phyloP scores from a whole-genome alignment of 2,113 vertebrate species.

The Ammospiza caudacuta region DNA sequence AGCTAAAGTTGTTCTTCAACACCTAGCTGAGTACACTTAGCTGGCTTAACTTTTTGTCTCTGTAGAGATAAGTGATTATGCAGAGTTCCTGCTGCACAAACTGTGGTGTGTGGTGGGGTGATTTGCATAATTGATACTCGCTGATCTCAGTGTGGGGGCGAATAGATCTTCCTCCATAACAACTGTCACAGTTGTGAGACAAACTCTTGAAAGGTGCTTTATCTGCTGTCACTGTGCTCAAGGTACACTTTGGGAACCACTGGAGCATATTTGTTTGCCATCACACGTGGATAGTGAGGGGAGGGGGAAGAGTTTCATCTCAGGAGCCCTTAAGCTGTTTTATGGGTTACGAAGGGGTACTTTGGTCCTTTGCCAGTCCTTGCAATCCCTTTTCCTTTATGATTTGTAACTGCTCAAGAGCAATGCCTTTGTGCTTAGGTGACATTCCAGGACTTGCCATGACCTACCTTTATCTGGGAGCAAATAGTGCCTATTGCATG shows the following conservation, averaged over 20 bases:
- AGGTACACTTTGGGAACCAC: neutral
- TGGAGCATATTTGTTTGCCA: neutral
- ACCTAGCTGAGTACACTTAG: neutral
- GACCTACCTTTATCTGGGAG: constrained; percentile 34
- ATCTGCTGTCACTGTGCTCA: neutral
- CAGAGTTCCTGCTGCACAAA: neutral
- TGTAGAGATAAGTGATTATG: neutral
- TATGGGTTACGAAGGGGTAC: neutral
- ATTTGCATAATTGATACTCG: neutral
- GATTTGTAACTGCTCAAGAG: neutral
- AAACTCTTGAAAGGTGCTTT: neutral
- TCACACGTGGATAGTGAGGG: neutral
- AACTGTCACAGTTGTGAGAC: neutral
- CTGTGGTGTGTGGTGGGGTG: neutral
- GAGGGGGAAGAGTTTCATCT: neutral
- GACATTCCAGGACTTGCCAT: neutral
- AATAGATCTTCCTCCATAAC: neutral
- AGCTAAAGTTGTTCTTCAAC: neutral
- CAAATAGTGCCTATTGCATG: neutral
- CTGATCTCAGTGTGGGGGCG: neutral
- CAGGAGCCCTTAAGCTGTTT: neutral
- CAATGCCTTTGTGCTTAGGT: neutral
- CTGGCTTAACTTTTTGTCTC: neutral
- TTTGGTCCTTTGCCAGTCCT: neutral
- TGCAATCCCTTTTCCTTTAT: neutral